A percentile compares a stretch with the other conserved stretches of the same genome.
Evolutionary conservation across 2,888 invertebrate species (phyloP).

Genomic region (Acrobasis consociella): DNA sequence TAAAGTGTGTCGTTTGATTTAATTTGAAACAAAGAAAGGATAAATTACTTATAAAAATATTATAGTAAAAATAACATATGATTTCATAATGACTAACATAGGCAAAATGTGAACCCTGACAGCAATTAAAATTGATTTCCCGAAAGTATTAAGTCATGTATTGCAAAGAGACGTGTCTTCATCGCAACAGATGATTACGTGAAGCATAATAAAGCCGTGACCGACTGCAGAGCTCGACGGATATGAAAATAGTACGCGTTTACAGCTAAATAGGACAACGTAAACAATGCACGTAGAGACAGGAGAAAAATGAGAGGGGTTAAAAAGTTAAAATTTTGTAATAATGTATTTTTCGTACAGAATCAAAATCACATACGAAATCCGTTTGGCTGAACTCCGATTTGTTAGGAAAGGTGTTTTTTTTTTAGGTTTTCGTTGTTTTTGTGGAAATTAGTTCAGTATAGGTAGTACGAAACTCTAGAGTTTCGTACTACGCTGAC

Average conservation of each 20-base stretch:
- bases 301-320: not conserved
- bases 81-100: no score
- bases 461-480: no score
- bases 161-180: not conserved
- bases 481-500: no score
- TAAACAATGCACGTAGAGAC: not conserved
- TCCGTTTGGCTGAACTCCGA: no score
- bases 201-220: not conserved
- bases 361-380: no score
- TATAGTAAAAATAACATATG: no score
- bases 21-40: not conserved
- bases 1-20: not conserved
- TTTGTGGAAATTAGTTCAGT: no score
- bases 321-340: no score
- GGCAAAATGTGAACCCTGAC: no score
- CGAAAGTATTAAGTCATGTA: constrained; percentile 8
- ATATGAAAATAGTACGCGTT: constrained; percentile 12
- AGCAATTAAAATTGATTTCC: not conserved
- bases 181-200: constrained; percentile 5
- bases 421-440: no score
- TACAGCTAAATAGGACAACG: constrained; percentile 14
- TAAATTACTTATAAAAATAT: not conserved
- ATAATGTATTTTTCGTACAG: no score
- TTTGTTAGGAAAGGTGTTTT: no score
- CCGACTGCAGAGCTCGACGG: not conserved